Evolutionary conservation across 1,140 invertebrate species (phyloP), one percentile per base, ranked within the genome.

Genomic region (Amyelois transitella): DNA sequence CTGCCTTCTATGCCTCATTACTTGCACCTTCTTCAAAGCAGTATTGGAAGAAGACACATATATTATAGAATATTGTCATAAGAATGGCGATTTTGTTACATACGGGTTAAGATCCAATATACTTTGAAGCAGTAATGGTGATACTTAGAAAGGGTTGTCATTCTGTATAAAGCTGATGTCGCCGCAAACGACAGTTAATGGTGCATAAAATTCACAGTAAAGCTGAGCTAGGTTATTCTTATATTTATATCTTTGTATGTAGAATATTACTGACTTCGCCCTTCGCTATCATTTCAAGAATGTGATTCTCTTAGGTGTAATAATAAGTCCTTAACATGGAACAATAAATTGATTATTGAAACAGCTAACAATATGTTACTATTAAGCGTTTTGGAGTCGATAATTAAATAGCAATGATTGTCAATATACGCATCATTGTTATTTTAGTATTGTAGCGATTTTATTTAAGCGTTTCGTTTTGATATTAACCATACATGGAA

Each of bases 151-250:
- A 81, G 69, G 72, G 69, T 77, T 77, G 69, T 76, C 73, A 79
- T 62, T 71, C 72, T 68, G 60, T 77, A 69, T 73, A 77, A 72
- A 74, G 66, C 69, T 77, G 69, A 72, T 68, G 66, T 74, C 59
- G 62, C 66, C 69, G 63, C 66, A 73, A 81, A 74, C 62, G 71
- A 74, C 69, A 77, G 65, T 73, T 76, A 78, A 80, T 79, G 75
- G 72, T 67, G 71, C 70, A 74, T 80, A 72, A 80, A 77, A 80
- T 80, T 76, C 70, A 57, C 60, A 69, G 65, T 69, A 71, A 72
- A 58, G 57, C 61, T 53, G 56, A 55, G 55, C 57, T 56, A 62
- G 58, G 60, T 57, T 59, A 66, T 67, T 67, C 53, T n/a, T n/a
- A 64, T 66, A 62, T 66, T 69, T 63, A 60, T 52, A 51, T 48